Percentiles rank a stretch among this genome's conserved stretches.
Conservation (phyloP, 2,797 vertebrate genomes). For the Vultur gryphus region DNA sequence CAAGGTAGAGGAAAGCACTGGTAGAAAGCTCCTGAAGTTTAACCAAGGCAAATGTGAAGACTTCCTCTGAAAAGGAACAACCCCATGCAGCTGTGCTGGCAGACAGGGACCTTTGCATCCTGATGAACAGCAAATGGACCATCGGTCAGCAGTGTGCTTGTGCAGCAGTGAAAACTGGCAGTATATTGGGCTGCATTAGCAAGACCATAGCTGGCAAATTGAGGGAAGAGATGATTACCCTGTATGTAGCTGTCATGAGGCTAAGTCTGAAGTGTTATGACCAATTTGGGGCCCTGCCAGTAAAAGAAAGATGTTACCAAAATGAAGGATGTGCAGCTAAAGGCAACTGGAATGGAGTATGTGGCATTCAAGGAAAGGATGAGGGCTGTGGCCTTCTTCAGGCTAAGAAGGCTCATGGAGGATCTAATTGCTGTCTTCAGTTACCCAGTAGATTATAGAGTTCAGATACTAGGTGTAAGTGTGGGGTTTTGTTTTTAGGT, state of each 20-base stretch:
- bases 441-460: neutral
- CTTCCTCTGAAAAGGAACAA: neutral
- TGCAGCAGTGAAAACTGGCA: neutral
- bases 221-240: neutral
- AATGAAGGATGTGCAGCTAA: neutral
- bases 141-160: neutral
- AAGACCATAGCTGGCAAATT: neutral
- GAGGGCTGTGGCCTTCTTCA: neutral
- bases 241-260: neutral
- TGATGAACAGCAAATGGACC: neutral
- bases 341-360: neutral
- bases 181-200: neutral
- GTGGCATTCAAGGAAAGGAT: neutral
- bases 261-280: neutral
- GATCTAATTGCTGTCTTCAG: neutral
- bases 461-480: neutral
- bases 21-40: neutral
- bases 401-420: neutral
- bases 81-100: neutral
- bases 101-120: neutral
- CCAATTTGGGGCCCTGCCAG: neutral
- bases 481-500: neutral
- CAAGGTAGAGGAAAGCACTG: neutral
- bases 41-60: neutral
- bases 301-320: neutral